Evolutionary conservation across 2,797 vertebrate genomes (phyloP), one percentile per base, ranked within the genome.

Genomic region (Carduelis carduelis): DNA sequence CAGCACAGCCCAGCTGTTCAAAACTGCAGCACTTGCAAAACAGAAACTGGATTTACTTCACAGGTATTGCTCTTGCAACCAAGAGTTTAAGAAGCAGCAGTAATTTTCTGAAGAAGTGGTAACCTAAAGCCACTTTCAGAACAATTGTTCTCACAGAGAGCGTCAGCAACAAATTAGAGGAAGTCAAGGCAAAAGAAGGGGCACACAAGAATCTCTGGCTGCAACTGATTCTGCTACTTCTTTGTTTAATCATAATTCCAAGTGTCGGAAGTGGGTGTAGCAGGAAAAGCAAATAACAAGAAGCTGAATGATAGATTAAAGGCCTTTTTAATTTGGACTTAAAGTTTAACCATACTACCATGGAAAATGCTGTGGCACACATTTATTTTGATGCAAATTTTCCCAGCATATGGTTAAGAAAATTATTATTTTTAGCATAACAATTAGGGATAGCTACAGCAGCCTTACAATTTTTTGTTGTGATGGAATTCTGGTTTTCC

Each of bases 251-350:
- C 78, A 11, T 77, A 89, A 93, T 95, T 95, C 91, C 87, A 77
- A 94, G 92, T 55, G 74, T 70, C 11, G 89, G 96, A 97, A 96
- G 83, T 77, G 96, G 95, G 94, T 96, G 95, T 79, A 96, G 84
- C 94, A 95, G 94, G 95, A 95, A 96, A 96, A 95, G 90, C 83
- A 93, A 96, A 76, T 70, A 88, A 83, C 90, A 91, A 93, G 91
- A 93, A 92, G 79, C 28, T 39, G 55, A 93, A 78, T 18, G 86
- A 84, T 13, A 95, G 35, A 63, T 66, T 76, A 55, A 94, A 94
- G 78, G 65, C 30, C 77, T 69, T 74, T 94, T 88, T 77, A 85
- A 92, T 89, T 90, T 83, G 56, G 57, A 69, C 66, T 66, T 87
- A 10, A 84, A 87, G 65, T 85, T 65, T 74, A 68, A 87, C 76